phyloP scores from a whole-genome alignment of 2,797 vertebrate genomes.

The Acrocephalus scirpaceus region DNA sequence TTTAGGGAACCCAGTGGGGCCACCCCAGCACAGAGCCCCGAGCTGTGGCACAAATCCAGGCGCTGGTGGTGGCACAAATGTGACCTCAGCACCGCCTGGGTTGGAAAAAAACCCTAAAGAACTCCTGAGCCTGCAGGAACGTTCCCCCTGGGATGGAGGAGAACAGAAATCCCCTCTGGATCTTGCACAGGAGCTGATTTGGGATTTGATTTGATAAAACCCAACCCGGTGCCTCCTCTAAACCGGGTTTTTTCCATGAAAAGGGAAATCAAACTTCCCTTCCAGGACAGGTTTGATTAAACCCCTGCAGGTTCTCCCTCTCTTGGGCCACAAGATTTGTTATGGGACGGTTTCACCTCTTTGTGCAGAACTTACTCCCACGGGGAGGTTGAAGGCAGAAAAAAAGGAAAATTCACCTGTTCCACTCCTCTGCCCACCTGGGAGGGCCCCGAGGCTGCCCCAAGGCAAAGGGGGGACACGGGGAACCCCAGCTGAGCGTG shows the following conservation, averaged over 20 bases:
- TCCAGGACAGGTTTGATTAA: background rate
- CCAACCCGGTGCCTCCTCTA: rapidly evolving
- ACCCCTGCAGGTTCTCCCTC: background rate
- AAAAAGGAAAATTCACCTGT: background rate
- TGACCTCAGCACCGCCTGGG: rapidly evolving
- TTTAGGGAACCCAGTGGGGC: background rate
- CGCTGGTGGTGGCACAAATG: background rate
- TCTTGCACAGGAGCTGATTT: background rate
- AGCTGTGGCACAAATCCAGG: too few relatives aligned
- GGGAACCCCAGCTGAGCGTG: rapidly evolving
- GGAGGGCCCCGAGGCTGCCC: background rate
- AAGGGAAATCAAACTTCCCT: background rate
- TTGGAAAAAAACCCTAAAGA: background rate
- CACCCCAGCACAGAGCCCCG: too few relatives aligned
- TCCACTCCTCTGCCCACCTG: background rate
- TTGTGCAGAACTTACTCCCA: background rate
- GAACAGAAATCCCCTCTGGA: background rate
- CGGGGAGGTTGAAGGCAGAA: rapidly evolving
- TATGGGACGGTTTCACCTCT: rapidly evolving
- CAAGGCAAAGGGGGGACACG: rapidly evolving
- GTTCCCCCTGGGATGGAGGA: background rate
- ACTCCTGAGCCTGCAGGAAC: background rate
- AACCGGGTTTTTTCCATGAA: background rate
- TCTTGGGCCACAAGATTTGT: background rate
- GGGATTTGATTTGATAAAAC: background rate